Conservation (phyloP, 2,888 invertebrate genomes). For the Noctua janthe region DNA sequence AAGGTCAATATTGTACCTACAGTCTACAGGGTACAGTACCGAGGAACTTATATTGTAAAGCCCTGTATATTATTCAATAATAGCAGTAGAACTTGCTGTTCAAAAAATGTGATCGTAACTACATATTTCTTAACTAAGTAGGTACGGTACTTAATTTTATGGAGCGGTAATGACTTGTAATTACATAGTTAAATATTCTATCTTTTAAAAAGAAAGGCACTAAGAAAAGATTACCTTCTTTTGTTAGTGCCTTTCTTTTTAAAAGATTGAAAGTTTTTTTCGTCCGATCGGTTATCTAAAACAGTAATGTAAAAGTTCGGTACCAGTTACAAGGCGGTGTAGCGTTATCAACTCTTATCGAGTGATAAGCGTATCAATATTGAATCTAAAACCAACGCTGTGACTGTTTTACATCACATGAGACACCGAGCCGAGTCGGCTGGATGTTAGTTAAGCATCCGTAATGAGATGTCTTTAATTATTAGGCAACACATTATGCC, state of each 20-base stretch:
- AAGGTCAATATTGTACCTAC: conserved; percentile 62
- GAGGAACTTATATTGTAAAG: conserved; percentile 4
- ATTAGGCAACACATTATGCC: conserved; percentile 29
- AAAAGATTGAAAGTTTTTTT: neutral
- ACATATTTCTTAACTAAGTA: neutral
- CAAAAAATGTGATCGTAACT: neutral
- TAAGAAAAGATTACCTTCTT: neutral
- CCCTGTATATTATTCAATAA: neutral
- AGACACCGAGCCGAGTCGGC: conserved; percentile 18
- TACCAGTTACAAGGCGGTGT: neutral
- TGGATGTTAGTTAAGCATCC: conserved; percentile 31
- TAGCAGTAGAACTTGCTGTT: neutral
- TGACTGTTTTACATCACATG: conserved; percentile 5
- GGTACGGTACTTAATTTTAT: neutral
- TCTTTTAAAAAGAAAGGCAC: too few relatives aligned
- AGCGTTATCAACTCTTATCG: neutral
- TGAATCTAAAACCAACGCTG: neutral
- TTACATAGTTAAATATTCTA: neutral
- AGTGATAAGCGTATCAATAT: conserved; percentile 4
- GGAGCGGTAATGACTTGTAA: too few relatives aligned
- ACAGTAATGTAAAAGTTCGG: neutral
- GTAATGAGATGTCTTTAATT: conserved; percentile 33
- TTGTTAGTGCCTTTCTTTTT: neutral
- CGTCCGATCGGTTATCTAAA: neutral
- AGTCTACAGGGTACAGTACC: conserved; percentile 2